Base-by-base conservation (phyloP, 2,797 vertebrate species). In the Syndactyla subalaris region DNA sequence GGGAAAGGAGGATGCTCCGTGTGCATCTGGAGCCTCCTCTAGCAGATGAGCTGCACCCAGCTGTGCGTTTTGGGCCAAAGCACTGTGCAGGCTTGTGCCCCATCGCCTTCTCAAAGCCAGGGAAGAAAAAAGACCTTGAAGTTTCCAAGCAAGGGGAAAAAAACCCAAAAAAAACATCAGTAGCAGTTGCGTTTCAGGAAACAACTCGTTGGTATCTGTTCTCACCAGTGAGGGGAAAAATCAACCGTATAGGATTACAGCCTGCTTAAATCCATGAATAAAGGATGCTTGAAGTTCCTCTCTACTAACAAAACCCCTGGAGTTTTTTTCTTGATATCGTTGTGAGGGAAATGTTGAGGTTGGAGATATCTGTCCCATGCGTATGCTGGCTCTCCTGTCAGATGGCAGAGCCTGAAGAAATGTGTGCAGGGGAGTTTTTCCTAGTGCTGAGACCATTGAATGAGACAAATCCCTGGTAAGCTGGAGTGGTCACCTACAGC, bases 261-360 rank as follows among this genome's bases (percentile, higher is more conserved):
- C 73, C 45, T 22, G 21, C 79, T 92, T 74, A 85, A 89, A 95
- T 80, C 89, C 2, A 1, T 70, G 85, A 92, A 88, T 46, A 83
- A 93, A 85, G 78, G 72, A 8, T 43, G 85, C 91, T 96, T 95
- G 91, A 92, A 95, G 94, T 89, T 68, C 27, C 41, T 89, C 65
- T 91, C 61, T 95, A 51, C 88, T 96, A 96, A 77, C 87, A 80
- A 95, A 95, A 71, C 75, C 87, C 89, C 85, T 91, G 89, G 91
- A 89, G 85, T 59, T 83, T 86, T 90, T 84, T 88, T 49, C 73
- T 93, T 90, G 85, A 41, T 95, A 87, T 34, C 0, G 0, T 23
- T 66, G 86, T 90, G 83, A 86, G 83, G 62, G 85, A 88, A 89
- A 65, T 66, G 82, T 74, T 94, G 85, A 95, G 85, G 70, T 79